These are phyloP conservation scores for Polyommatus icarus DNA, from an alignment of 2,888 invertebrate species.

Conservation along the genomic window DNA sequence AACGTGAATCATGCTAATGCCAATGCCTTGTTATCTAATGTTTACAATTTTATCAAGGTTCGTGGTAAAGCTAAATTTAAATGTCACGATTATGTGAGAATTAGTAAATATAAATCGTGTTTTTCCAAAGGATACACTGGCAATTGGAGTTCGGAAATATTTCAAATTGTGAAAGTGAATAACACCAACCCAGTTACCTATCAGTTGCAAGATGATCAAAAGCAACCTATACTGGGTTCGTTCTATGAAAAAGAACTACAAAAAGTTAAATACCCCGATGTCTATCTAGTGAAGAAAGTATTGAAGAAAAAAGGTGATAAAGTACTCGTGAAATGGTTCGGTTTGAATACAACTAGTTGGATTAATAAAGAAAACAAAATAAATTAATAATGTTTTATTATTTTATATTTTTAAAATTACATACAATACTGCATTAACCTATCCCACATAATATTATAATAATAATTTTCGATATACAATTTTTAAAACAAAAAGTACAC, in stretches of 20 bases:
- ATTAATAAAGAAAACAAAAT: too few relatives aligned
- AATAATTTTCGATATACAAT: too few relatives aligned
- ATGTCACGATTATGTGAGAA: conserved; percentile 15
- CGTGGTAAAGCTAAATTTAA: conserved; percentile 2
- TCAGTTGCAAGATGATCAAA: conserved; percentile 37
- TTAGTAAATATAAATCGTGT: conserved; percentile 28
- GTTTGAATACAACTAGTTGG: neutral
- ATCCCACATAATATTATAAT: too few relatives aligned
- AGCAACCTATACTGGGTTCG: conserved; percentile 36
- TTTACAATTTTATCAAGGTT: too few relatives aligned
- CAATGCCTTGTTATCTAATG: too few relatives aligned
- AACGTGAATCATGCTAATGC: conserved; percentile 27
- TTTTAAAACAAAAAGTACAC: too few relatives aligned
- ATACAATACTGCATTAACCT: too few relatives aligned
- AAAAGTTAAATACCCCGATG: too few relatives aligned
- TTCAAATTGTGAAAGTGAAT: conserved; percentile 37
- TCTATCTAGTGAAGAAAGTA: conserved; percentile 38
- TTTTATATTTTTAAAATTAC: too few relatives aligned
- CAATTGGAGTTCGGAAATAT: conserved; percentile 42
- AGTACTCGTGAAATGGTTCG: conserved; percentile 35
- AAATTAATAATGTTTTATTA: too few relatives aligned
- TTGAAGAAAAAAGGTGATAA: conserved; percentile 34
- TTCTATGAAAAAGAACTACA: conserved; percentile 41
- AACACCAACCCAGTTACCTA: conserved; percentile 39
- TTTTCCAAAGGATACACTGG: conserved; percentile 23